A percentile compares a stretch with the other conserved stretches of the same genome.
Conservation (phyloP, 1,140 invertebrate genomes). For the Acyrthosiphon pisum region DNA sequence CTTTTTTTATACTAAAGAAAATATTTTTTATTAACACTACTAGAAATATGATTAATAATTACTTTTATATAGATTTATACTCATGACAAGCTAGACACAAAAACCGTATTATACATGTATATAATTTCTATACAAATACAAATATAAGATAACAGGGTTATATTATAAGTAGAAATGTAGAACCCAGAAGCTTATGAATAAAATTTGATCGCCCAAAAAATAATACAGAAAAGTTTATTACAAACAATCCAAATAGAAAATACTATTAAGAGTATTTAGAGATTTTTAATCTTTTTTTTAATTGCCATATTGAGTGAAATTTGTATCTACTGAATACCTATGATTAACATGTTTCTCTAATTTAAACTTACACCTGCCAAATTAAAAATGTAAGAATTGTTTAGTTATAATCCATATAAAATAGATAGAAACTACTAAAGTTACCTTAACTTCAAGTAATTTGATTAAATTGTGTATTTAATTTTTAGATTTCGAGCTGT, state of each 20-base stretch:
- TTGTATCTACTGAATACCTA: not conserved
- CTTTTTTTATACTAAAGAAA: not conserved
- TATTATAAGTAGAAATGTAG: too few species aligned
- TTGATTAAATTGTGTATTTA: not conserved
- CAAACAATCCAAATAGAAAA: not conserved
- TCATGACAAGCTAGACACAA: not conserved
- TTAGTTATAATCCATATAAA: not conserved
- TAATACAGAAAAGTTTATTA: not conserved
- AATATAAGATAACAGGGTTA: too few species aligned
- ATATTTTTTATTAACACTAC: not conserved
- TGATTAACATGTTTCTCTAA: not conserved
- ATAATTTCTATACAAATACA: too few species aligned
- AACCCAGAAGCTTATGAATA: too few species aligned
- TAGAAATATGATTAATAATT: not conserved
- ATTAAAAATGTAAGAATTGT: not conserved
- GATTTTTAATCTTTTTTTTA: not conserved
- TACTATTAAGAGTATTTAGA: not conserved
- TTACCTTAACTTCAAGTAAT: not conserved
- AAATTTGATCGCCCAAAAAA: too few species aligned
- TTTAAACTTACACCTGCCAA: not conserved
- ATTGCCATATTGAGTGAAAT: too few species aligned
- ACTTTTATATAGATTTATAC: not conserved
- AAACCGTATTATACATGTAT: too few species aligned
- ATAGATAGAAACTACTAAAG: not conserved
- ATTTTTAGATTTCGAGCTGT: conserved; percentile 42